Base-by-base conservation (phyloP, 1,140 invertebrate genomes). In the Drosophila funebris region DNA sequence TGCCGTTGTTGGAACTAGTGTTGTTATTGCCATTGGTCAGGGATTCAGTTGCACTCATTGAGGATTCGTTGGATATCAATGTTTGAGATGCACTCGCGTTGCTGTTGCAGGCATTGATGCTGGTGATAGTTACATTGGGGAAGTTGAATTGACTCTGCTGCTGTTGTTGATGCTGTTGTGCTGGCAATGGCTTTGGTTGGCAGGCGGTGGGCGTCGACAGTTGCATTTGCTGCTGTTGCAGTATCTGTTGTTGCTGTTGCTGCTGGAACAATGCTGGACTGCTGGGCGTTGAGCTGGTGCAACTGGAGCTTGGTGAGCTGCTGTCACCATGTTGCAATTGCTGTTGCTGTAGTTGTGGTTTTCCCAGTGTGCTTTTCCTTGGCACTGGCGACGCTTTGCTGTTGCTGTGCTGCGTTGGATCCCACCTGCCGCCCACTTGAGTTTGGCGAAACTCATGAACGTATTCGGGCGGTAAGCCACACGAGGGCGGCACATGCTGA, bases 251-350 rank as follows among this genome's bases (percentile, higher is more conserved):
- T 2, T 79, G 60, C 24, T 78, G 93, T 90, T 90, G 92, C 3
- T 90, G 63, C 14, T 83, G 85, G 77, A 95, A 93, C 46, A 97
- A 94, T 69, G 97, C 97, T 58, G 98, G 98, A 93, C 97, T 98
- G 78, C 97, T 98, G 72, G 97, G 97, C 63, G 97, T 97, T 67
- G 97, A 98, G 91, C 97, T 98, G 92, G 98, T 99, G 93, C 97
- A 98, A 90, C 97, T 98, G 41, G 98, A 98, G 48, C 97, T 97
- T 91, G 97, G 98, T 60, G 97, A 98, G 93, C 97, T 97, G 60
- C 97, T 98, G 92, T 97, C 96, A 37, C 94, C 95, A 73, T 93
- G 90, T 66, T 82, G 78, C 27, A 60, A 56, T 33, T 78, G 70
- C n/a, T 68, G 60, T 67, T 82, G 78, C 24, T 67, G 75, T 48